Evolutionary conservation across 2,888 invertebrate genomes (phyloP).

Genomic region (Gnatocerus cornutus): DNA sequence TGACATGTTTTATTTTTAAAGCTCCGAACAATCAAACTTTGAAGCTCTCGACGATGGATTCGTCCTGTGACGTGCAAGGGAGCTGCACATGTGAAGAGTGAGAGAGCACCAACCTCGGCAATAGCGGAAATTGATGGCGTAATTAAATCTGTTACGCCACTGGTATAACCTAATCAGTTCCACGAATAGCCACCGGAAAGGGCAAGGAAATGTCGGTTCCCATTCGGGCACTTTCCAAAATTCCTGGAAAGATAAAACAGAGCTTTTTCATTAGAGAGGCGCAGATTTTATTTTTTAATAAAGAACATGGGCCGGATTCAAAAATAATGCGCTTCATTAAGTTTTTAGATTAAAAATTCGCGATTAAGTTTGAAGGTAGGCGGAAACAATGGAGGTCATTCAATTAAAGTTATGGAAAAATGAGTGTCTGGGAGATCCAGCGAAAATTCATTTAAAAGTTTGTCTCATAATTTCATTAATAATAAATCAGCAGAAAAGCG

Average conservation of each 20-base stretch:
- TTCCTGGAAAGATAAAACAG: too few species aligned
- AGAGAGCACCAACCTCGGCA: conserved; percentile 6
- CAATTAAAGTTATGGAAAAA: conserved; percentile 12
- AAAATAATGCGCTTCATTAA: conserved; percentile 23
- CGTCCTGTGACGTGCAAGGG: conserved; percentile 4
- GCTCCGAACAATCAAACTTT: background rate
- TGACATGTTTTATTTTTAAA: conserved; percentile 34
- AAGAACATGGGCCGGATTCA: background rate
- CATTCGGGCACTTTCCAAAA: background rate
- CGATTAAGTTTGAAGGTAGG: background rate
- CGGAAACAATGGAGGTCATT: conserved; percentile 2
- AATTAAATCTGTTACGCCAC: conserved; percentile 43
- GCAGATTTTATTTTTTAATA: conserved; percentile 2
- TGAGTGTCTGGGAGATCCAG: background rate
- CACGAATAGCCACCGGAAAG: conserved; percentile 18
- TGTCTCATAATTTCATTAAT: conserved; percentile 14
- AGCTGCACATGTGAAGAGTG: background rate
- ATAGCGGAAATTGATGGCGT: conserved; percentile 41
- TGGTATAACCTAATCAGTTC: conserved; percentile 39
- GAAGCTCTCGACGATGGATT: background rate
- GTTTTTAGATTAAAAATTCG: conserved; percentile 21
- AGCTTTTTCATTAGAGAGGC: conserved; percentile 7
- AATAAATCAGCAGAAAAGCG: conserved; percentile 1
- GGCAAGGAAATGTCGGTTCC: conserved; percentile 17
- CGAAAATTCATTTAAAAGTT: conserved; percentile 24